phyloP scores from a whole-genome alignment of 1,140 invertebrate species.

The Temnothorax curvispinosus region DNA sequence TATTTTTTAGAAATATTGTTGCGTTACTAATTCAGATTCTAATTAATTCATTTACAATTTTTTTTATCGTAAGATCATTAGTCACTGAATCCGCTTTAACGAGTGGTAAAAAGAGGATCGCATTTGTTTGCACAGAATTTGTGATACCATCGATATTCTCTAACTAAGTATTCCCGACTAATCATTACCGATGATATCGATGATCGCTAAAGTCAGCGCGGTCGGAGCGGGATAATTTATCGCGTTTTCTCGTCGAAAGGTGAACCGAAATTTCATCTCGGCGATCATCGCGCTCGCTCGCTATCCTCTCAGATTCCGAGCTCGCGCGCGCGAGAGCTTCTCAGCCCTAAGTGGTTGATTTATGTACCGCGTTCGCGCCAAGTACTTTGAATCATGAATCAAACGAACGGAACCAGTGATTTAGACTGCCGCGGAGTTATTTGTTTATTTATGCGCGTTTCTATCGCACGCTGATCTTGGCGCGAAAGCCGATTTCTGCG shows the following conservation, averaged over 20 bases:
- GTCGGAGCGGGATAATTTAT: slow-evolving; percentile 40
- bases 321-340: not conserved
- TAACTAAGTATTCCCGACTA: slow-evolving; percentile 13
- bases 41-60: not conserved
- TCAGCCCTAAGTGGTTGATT: slow-evolving; percentile 63
- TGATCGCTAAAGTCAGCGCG: slow-evolving; percentile 32
- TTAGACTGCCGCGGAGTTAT: slow-evolving; percentile 47
- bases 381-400: slow-evolving; percentile 56
- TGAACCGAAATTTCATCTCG: slow-evolving; percentile 62
- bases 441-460: slow-evolving; percentile 59
- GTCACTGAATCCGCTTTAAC: not conserved
- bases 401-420: slow-evolving; percentile 59
- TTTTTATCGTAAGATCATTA: not conserved
- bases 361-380: slow-evolving; percentile 20
- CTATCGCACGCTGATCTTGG: slow-evolving; percentile 35
- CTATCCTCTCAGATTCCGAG: slow-evolving; percentile 31
- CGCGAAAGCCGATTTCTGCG: slow-evolving; percentile 49
- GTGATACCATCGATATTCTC: slow-evolving; percentile 30
- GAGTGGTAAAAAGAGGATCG: not conserved
- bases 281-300: slow-evolving; percentile 2
- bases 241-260: not conserved
- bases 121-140: slow-evolving; percentile 1
- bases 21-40: not conserved
- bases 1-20: not conserved
- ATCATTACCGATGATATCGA: slow-evolving; percentile 49